Evolutionary conservation across 2,113 vertebrate genomes (phyloP).

Genomic region (Apodemus speciosus): DNA sequence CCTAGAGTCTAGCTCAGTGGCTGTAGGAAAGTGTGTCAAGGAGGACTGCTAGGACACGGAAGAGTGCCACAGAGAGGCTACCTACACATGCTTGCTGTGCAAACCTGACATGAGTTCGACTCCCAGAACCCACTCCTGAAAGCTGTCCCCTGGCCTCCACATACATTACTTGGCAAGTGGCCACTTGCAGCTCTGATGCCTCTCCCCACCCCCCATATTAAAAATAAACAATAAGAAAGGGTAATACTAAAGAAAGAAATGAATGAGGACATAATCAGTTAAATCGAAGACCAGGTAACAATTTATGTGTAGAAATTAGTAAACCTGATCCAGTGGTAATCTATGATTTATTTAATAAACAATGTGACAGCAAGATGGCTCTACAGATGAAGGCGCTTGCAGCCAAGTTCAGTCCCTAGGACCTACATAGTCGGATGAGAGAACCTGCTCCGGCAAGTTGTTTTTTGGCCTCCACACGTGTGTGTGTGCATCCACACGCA

Average conservation of each 20-base stretch:
- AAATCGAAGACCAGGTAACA: constrained; percentile 52
- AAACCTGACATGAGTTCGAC: not conserved
- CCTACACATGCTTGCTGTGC: not conserved
- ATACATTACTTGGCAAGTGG: not conserved
- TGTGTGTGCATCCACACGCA: too few species aligned
- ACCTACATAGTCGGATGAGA: not conserved
- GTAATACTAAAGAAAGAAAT: constrained; percentile 34
- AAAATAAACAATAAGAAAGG: not conserved
- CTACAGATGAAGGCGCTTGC: not conserved
- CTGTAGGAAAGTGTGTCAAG: constrained; percentile 16
- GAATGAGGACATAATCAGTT: not conserved
- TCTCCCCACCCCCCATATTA: too few species aligned
- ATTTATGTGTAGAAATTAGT: constrained; percentile 52
- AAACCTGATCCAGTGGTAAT: constrained; percentile 54
- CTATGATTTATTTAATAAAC: constrained; percentile 57
- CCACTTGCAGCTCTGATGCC: not conserved
- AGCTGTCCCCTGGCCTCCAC: not conserved
- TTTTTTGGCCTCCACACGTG: not conserved
- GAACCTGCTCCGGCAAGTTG: not conserved
- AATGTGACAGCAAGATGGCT: not conserved
- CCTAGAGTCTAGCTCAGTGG: constrained; percentile 28
- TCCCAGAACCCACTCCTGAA: not conserved
- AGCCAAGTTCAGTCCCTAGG: not conserved
- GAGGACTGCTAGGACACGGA: not conserved
- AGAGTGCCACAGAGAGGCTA: not conserved